Conservation (phyloP, 2,888 invertebrate species). For the Troides aeacus region DNA sequence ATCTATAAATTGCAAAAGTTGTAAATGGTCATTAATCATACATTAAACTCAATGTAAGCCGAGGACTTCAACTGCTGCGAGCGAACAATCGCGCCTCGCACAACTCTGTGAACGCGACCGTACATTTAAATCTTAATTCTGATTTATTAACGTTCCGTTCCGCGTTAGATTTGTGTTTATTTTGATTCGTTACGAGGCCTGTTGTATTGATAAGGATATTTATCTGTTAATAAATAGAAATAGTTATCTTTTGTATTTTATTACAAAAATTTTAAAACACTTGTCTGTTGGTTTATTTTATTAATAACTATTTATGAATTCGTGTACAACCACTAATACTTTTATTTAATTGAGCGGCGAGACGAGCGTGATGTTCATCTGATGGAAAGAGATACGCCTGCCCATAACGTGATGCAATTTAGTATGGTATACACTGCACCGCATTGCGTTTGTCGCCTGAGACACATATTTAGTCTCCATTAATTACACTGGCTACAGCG, state of each 20-base stretch:
- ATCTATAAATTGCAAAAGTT: constrained; percentile 31
- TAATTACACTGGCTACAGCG: too few species aligned
- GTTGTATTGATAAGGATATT: constrained; percentile 34
- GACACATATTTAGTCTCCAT: too few species aligned
- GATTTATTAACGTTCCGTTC: constrained; percentile 50
- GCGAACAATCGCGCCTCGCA: constrained; percentile 37
- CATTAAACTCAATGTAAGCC: constrained; percentile 11
- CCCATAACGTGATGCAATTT: too few species aligned
- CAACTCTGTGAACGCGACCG: constrained; percentile 47
- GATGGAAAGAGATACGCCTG: too few species aligned
- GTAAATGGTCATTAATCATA: constrained; percentile 5
- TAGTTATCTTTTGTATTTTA: too few species aligned
- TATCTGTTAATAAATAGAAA: constrained; percentile 37
- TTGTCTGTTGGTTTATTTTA: neutral
- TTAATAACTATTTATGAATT: neutral
- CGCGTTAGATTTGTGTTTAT: constrained; percentile 43
- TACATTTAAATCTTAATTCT: constrained; percentile 37
- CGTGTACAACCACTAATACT: neutral
- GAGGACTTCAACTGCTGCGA: constrained; percentile 28
- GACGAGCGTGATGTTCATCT: too few species aligned
- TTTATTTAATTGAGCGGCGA: too few species aligned
- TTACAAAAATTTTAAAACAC: too few species aligned
- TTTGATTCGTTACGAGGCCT: constrained; percentile 33
- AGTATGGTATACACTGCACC: too few species aligned
- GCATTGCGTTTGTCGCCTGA: too few species aligned